Percentiles rank a stretch among this genome's conserved stretches.
These are phyloP conservation scores for Cotesia glomerata DNA, from an alignment of 1,140 invertebrate species.

Conservation along the genomic window DNA sequence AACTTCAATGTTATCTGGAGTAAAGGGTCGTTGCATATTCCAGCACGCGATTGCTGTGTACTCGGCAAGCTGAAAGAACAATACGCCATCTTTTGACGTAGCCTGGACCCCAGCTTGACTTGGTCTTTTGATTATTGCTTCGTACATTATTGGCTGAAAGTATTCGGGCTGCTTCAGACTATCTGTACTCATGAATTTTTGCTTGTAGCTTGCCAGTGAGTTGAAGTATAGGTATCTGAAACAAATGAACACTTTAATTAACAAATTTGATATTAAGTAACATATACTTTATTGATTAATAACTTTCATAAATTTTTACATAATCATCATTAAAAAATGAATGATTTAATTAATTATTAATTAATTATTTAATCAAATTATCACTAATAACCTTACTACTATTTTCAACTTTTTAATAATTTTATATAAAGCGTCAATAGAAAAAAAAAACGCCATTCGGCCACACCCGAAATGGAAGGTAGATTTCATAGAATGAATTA, in stretches of 20 bases:
- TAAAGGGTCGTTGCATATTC: conserved; percentile 71
- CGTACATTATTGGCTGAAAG: conserved; percentile 51
- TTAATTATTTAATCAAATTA: too few species aligned
- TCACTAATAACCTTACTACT: too few species aligned
- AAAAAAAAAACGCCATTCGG: too few species aligned
- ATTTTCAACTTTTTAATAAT: too few species aligned
- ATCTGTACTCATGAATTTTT: conserved; percentile 53
- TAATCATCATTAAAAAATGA: too few species aligned
- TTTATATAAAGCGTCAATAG: too few species aligned
- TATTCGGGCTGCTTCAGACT: conserved; percentile 51
- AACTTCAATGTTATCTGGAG: conserved; percentile 64
- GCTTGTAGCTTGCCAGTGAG: conserved; percentile 57
- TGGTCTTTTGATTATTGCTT: conserved; percentile 53
- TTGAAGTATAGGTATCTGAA: conserved; percentile 64
- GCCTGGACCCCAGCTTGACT: conserved; percentile 61
- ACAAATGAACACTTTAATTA: conserved; percentile 12
- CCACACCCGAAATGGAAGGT: too few species aligned
- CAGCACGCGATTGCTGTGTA: conserved; percentile 74
- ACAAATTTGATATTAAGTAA: too few species aligned
- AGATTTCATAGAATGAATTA: too few species aligned
- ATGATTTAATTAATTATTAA: too few species aligned
- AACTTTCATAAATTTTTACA: too few species aligned
- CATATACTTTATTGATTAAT: too few species aligned
- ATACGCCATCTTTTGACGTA: conserved; percentile 63
- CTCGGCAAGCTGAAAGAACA: conserved; percentile 74